Conservation (phyloP, 2,888 invertebrate genomes). For the Brassicogethes aeneus region DNA sequence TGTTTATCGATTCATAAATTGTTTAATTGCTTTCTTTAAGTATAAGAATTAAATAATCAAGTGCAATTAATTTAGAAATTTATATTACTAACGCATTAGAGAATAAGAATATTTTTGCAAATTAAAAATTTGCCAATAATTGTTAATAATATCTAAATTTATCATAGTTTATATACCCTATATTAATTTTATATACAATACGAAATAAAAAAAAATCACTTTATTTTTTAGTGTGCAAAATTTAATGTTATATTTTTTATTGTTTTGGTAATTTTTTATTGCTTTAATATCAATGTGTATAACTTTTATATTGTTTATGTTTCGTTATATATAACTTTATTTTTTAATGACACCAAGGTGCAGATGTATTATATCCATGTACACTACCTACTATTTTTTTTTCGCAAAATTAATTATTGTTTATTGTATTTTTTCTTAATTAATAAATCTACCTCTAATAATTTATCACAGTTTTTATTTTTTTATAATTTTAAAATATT, state of each 20-base stretch:
- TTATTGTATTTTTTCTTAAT: conserved; percentile 41
- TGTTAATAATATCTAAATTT: conserved; percentile 10
- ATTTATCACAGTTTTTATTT: too few species aligned
- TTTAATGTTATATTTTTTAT: conserved; percentile 8
- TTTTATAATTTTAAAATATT: too few species aligned
- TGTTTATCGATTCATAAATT: conserved; percentile 6
- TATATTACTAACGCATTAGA: conserved; percentile 36
- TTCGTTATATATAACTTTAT: conserved; percentile 18
- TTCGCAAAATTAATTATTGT: conserved; percentile 35
- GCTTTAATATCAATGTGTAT: conserved; percentile 12
- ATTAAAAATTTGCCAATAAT: conserved; percentile 22
- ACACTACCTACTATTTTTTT: conserved; percentile 19
- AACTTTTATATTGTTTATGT: conserved; percentile 21
- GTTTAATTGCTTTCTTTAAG: background rate
- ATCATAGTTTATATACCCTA: conserved; percentile 6
- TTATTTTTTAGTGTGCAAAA: conserved; percentile 30
- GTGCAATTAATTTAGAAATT: conserved; percentile 41
- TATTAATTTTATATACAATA: conserved; percentile 10
- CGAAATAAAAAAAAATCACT: conserved; percentile 18
- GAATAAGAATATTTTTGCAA: conserved; percentile 26
- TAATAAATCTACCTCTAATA: conserved; percentile 46
- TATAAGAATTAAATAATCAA: conserved; percentile 24
- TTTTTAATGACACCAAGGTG: conserved; percentile 28
- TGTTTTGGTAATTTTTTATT: conserved; percentile 7
- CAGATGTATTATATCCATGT: conserved; percentile 28